These are phyloP conservation scores for Cremastinae sp. DNA, from an alignment of 2,888 invertebrate genomes.

Conservation along the genomic window DNA sequence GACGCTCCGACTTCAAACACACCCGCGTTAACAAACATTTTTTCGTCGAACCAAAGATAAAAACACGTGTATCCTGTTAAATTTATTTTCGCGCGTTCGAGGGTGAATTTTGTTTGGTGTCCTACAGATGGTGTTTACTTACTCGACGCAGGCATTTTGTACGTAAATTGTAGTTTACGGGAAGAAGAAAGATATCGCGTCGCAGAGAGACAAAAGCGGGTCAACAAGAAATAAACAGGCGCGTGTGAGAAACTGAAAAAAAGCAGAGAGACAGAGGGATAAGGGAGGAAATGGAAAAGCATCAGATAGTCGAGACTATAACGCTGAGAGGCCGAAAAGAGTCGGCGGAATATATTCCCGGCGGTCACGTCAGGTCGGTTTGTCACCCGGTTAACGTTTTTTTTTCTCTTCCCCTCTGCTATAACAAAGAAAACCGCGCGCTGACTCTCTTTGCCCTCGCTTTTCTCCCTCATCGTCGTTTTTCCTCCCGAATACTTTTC, in stretches of 20 bases:
- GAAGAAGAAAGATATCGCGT: slow-evolving; percentile 2
- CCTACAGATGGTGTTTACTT: slow-evolving; percentile 4
- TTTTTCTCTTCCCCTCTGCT: no score
- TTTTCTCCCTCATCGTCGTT: slow-evolving; percentile 17
- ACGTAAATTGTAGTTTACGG: slow-evolving; percentile 20
- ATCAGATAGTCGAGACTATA: slow-evolving; percentile 49
- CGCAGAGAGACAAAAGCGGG: slow-evolving; percentile 41
- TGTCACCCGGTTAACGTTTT: slow-evolving; percentile 70
- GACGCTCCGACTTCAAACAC: no score
- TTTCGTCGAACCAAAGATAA: no score
- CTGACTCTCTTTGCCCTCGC: slow-evolving; percentile 1
- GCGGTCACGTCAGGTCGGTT: slow-evolving; percentile 69
- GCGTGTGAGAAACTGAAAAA: slow-evolving; percentile 24
- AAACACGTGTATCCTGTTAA: no score
- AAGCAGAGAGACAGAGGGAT: neutral
- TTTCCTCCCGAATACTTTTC: slow-evolving; percentile 33
- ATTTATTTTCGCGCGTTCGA: no score
- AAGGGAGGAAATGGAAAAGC: slow-evolving; percentile 47
- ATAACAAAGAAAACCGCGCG: slow-evolving; percentile 21
- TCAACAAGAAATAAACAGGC: slow-evolving; percentile 34
- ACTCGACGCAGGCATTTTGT: neutral
- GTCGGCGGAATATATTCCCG: slow-evolving; percentile 66
- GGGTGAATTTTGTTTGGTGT: no score
- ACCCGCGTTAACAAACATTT: no score
- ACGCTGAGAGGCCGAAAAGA: slow-evolving; percentile 44